Evolutionary conservation across 2,888 invertebrate genomes (phyloP).

Genomic region (Eudasyphora cyanicolor): DNA sequence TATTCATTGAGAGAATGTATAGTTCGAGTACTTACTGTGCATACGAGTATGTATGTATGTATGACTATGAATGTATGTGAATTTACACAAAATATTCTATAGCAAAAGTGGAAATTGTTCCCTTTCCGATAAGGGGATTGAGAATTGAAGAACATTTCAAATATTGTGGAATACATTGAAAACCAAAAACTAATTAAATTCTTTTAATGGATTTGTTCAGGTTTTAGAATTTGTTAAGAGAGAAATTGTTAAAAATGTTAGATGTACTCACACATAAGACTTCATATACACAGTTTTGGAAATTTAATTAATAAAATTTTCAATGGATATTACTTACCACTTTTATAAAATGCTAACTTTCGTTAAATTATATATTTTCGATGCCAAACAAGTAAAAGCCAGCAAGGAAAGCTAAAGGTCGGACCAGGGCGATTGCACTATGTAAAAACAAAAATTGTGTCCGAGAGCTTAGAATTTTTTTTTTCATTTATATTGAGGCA

Average conservation of each 20-base stretch:
- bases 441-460: no score
- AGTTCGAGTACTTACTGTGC: not conserved
- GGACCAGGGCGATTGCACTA: no score
- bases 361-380: no score
- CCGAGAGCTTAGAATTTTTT: no score
- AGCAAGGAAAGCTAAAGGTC: no score
- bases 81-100: not conserved
- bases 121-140: slow-evolving; percentile 21
- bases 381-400: no score
- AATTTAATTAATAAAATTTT: no score
- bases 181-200: slow-evolving; percentile 18
- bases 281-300: no score
- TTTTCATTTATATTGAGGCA: no score
- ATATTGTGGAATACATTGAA: slow-evolving; percentile 4
- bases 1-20: not conserved
- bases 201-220: not conserved
- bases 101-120: slow-evolving; percentile 9
- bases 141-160: slow-evolving; percentile 19
- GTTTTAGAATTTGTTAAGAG: not conserved
- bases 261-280: not conserved
- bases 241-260: not conserved
- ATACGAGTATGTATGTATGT: no score
- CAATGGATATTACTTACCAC: no score
- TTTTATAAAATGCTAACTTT: no score
- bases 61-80: not conserved